Base-by-base conservation (phyloP, 1,140 invertebrate species). In the Sminthurinus signatus region DNA sequence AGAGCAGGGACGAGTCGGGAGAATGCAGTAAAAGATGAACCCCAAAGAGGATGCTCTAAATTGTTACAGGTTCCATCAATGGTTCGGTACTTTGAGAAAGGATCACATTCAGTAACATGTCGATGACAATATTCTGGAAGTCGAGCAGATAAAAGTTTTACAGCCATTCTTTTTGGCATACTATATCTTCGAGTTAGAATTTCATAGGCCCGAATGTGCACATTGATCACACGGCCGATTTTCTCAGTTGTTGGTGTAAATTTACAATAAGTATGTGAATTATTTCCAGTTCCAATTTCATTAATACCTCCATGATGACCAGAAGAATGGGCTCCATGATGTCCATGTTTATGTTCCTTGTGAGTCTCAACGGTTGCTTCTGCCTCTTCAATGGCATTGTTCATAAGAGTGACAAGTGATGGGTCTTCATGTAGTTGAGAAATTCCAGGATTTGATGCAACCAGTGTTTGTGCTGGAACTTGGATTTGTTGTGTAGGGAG, bases 31-130 rank as follows among this genome's bases (percentile, higher is more conserved):
- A 64, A 62, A 17, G 62, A 21, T 15, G 67, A 43, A 25, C 67
- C 67, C 67, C 64, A 67, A 21, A 51, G 65, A 55, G 64, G 64
- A 59, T 64, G 62, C 27, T 64, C 29, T n/a, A 67, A 58, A 50
- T 70, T 70, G 28, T 70, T 69, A 46, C 67, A 69, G 62, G 62
- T 65, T 60, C 67, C 67, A 46, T 69, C 67, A 36, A 69, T 59
- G 19, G 62, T 62, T 27, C 67, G 60, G 42, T 69, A 69, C 21
- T 56, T 56, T 4, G 46, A 32, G 23, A 59, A 57, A 12, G 44
- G 21, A 31, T 65, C 67, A 57, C 67, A 69, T 15, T 36, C 39
- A 19, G 60, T 2, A 10, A 58, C 62, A 27, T 57, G 39, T 52
- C 62, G 46, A n/a, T 57, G 59, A 55, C 67, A 69, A 32, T 52